A percentile compares a stretch with the other conserved stretches of the same genome.
Evolutionary conservation across 1,140 invertebrate species (phyloP).

Genomic region (Drosophila albomicans): DNA sequence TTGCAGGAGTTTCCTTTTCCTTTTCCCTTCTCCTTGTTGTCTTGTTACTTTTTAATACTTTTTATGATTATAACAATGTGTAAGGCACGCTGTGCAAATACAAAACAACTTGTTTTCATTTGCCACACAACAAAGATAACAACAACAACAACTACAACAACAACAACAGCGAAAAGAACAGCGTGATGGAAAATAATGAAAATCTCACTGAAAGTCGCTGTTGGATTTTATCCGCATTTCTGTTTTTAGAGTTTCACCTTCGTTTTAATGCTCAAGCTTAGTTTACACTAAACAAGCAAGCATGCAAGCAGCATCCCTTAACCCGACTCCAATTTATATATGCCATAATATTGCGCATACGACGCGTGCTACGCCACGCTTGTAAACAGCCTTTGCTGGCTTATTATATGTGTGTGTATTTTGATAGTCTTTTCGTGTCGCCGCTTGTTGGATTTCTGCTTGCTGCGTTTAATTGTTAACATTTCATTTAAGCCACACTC

Average conservation of each 20-base stretch:
- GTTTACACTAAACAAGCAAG: conserved; percentile 72
- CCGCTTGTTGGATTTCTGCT: conserved; percentile 61
- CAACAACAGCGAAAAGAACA: conserved; percentile 15
- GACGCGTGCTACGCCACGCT: conserved; percentile 51
- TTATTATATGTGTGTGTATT: conserved; percentile 58
- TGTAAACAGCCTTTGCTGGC: conserved; percentile 43
- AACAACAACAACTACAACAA: conserved; percentile 20
- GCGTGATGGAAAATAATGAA: conserved; percentile 55
- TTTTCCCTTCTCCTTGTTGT: not conserved
- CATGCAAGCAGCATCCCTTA: conserved; percentile 24
- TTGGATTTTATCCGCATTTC: conserved; percentile 59
- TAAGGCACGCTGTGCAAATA: conserved; percentile 67
- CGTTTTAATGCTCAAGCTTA: conserved; percentile 44
- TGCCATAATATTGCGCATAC: conserved; percentile 66
- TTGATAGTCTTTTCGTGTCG: conserved; percentile 80
- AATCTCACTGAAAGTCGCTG: conserved; percentile 32
- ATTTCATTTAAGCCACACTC: conserved; percentile 75
- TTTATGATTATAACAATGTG: conserved; percentile 81
- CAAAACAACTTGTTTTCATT: conserved; percentile 67
- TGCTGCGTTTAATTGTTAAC: conserved; percentile 80
- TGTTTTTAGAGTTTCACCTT: conserved; percentile 28
- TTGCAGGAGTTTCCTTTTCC: not conserved
- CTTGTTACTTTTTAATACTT: conserved; percentile 79
- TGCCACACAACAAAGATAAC: conserved; percentile 23
- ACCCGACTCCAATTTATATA: conserved; percentile 56